Conservation (phyloP, 2,888 invertebrate genomes). For the Tinea semifulvella region DNA sequence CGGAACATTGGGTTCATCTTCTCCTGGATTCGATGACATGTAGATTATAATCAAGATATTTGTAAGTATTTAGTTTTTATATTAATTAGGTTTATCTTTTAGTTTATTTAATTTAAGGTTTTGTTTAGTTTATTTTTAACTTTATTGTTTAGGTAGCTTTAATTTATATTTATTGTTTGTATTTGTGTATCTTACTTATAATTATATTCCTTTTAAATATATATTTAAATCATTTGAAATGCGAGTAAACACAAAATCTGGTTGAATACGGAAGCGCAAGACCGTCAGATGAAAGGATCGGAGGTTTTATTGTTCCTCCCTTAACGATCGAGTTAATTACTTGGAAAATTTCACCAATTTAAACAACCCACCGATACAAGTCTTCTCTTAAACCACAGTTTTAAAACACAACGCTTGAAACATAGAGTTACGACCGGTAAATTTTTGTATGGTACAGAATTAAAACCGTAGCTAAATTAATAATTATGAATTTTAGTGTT, state of each 20-base stretch:
- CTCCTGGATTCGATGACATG: no score
- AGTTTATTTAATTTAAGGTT: no score
- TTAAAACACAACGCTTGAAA: not conserved
- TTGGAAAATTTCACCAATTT: constrained; percentile 10
- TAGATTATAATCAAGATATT: no score
- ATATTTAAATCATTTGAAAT: not conserved
- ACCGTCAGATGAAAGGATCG: constrained; percentile 6
- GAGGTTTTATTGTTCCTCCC: constrained; percentile 9
- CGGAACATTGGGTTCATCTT: no score
- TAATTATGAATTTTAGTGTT: not conserved
- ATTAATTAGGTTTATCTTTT: no score
- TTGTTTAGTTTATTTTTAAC: no score
- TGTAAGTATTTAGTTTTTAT: no score
- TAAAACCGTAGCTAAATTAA: not conserved
- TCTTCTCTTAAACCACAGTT: not conserved
- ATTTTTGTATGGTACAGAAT: not conserved
- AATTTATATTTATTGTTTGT: no score
- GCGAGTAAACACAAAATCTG: not conserved
- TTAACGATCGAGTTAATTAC: constrained; percentile 12
- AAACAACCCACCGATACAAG: not conserved
- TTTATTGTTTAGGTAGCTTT: no score
- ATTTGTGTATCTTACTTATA: no score
- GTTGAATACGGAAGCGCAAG: constrained; percentile 2
- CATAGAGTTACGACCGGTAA: not conserved
- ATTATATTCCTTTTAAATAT: no score